Evolutionary conservation across 30 jellyfish, hydroid and myxozoan genomes (phyloP).

Genomic region (Pseudorhiza aurosa): DNA sequence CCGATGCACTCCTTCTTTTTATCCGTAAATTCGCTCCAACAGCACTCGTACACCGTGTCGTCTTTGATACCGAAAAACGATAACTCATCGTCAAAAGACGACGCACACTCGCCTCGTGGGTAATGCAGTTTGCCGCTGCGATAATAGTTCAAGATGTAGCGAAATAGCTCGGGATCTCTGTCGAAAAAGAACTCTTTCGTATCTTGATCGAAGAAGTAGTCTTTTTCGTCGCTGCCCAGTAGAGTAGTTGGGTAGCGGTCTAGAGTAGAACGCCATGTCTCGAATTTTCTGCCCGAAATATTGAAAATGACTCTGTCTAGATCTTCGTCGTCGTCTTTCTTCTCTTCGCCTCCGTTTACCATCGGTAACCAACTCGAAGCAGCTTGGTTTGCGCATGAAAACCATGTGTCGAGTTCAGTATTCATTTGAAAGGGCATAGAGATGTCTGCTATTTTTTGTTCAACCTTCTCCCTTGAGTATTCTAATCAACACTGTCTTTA

Average conservation of each 20-base stretch:
- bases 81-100: conserved; percentile 84
- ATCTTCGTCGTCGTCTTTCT: conserved; percentile 42
- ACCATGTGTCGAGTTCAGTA: conserved; percentile 87
- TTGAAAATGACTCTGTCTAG: conserved; percentile 55
- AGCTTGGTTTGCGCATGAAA: conserved; percentile 80
- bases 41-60: conserved; percentile 74
- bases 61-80: conserved; percentile 86
- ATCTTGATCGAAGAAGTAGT: conserved; percentile 77
- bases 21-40: conserved; percentile 80
- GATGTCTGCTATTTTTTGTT: not conserved
- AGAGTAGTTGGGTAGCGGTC: conserved; percentile 77
- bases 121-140: conserved; percentile 87
- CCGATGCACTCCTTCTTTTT: conserved; percentile 74
- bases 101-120: conserved; percentile 90
- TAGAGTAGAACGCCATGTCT: conserved; percentile 85
- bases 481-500: not conserved
- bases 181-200: conserved; percentile 85
- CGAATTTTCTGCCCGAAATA: conserved; percentile 93
- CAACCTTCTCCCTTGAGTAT: not conserved
- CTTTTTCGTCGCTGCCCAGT: conserved; percentile 91
- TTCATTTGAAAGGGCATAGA: conserved; percentile 74
- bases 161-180: conserved; percentile 93
- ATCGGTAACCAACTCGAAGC: conserved; percentile 86
- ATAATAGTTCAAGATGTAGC: conserved; percentile 79
- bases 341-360: conserved; percentile 28